Evolutionary conservation across 1,140 invertebrate species (phyloP).

Genomic region (Macrotrachela quadricornifera): DNA sequence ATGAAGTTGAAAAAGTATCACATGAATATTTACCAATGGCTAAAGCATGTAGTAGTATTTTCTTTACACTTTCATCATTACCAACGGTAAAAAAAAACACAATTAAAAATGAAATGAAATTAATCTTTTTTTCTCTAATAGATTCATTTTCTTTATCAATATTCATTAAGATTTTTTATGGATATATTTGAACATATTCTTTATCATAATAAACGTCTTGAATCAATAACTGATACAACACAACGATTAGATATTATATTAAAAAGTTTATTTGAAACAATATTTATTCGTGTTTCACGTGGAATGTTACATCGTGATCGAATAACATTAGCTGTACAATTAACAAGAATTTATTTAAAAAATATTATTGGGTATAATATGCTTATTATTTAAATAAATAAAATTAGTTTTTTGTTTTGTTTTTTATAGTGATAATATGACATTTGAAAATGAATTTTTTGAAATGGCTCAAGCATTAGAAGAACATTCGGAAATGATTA

Average conservation of each 20-base stretch:
- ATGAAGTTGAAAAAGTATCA: slow-evolving; percentile 91
- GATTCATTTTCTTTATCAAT: slow-evolving; percentile 92
- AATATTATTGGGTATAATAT: too few relatives aligned
- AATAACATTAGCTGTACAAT: too few relatives aligned
- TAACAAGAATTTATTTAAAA: too few relatives aligned
- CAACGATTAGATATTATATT: slow-evolving; percentile 60
- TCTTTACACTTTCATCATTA: slow-evolving; percentile 86
- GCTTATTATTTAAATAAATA: too few relatives aligned
- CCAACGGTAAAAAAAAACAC: slow-evolving; percentile 40
- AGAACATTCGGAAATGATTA: too few relatives aligned
- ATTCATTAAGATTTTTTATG: slow-evolving; percentile 92
- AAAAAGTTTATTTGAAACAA: slow-evolving; percentile 71
- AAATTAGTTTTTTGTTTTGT: too few relatives aligned
- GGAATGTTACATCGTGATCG: too few relatives aligned
- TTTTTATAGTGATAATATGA: too few relatives aligned
- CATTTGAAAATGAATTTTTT: too few relatives aligned
- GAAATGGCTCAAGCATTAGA: too few relatives aligned
- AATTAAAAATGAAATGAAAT: too few relatives aligned
- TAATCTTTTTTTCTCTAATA: too few relatives aligned
- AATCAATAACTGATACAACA: slow-evolving; percentile 45
- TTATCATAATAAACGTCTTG: slow-evolving; percentile 40
- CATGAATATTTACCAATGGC: slow-evolving; percentile 88
- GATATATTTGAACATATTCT: slow-evolving; percentile 64
- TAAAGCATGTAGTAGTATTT: slow-evolving; percentile 86
- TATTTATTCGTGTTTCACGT: slow-evolving; percentile 68